Evolutionary conservation across 1,140 invertebrate species (phyloP).

Genomic region (Brachionus sp.): DNA sequence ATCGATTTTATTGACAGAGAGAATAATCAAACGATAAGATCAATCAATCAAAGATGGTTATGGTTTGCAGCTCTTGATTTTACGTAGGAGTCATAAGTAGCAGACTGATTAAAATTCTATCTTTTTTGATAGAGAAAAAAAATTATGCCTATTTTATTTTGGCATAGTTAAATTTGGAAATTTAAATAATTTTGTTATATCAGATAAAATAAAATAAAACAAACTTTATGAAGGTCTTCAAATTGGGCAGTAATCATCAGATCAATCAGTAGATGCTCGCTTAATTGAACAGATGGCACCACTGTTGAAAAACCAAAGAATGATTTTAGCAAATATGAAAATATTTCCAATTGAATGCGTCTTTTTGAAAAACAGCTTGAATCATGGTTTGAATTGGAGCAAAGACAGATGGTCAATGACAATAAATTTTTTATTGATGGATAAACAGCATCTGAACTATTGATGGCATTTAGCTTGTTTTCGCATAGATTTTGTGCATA

Average conservation of each 20-base stretch:
- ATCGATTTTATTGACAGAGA: no score
- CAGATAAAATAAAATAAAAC: neutral
- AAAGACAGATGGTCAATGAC: neutral
- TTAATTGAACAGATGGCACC: neutral
- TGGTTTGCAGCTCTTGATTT: no score
- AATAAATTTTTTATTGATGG: neutral
- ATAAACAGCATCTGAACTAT: neutral
- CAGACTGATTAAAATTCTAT: no score
- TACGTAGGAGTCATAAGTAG: no score
- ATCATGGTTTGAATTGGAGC: neutral
- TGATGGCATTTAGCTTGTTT: neutral
- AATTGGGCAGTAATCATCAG: neutral
- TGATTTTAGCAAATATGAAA: neutral
- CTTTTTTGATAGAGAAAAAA: no score
- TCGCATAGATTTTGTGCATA: neutral
- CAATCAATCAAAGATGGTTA: no score
- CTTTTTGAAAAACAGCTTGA: neutral
- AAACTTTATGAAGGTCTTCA: neutral
- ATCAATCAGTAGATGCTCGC: neutral
- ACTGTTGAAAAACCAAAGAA: neutral
- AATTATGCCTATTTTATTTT: no score
- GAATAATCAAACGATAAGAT: no score
- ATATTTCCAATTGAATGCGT: neutral
- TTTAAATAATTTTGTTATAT: neutral
- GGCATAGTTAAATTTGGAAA: no score